phyloP scores from a whole-genome alignment of 2,888 invertebrate genomes.

The Prosapia bicincta region DNA sequence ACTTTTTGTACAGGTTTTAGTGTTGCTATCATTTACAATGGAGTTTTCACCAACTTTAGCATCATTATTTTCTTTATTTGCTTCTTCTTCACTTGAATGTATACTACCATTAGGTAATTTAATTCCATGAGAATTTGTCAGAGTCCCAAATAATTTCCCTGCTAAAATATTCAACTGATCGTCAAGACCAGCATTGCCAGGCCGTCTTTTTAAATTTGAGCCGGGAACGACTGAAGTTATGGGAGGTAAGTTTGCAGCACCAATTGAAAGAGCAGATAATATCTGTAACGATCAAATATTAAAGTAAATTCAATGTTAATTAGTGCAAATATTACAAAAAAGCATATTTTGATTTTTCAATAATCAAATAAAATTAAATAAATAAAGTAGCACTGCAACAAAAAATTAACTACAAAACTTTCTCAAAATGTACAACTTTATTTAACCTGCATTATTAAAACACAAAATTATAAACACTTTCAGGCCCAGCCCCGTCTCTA shows the following conservation, averaged over 20 bases:
- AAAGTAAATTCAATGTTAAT: too few species aligned
- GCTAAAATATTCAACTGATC: slow-evolving; percentile 38
- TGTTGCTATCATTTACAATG: background rate
- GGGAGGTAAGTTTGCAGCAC: slow-evolving; percentile 44
- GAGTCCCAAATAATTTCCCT: slow-evolving; percentile 23
- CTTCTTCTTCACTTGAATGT: slow-evolving; percentile 24
- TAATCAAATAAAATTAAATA: too few species aligned
- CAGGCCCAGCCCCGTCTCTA: too few species aligned
- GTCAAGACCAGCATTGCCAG: slow-evolving; percentile 52
- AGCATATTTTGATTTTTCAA: too few species aligned
- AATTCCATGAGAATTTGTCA: slow-evolving; percentile 16
- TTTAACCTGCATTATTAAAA: too few species aligned
- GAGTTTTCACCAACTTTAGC: slow-evolving; percentile 4
- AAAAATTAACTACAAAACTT: too few species aligned
- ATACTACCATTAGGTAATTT: slow-evolving; percentile 11
- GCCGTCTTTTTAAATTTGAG: slow-evolving; percentile 53
- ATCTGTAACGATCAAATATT: slow-evolving; percentile 42
- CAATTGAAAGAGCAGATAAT: slow-evolving; percentile 57
- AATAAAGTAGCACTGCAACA: too few species aligned
- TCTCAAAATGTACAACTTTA: too few species aligned
- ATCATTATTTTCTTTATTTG: slow-evolving; percentile 8
- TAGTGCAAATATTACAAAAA: too few species aligned
- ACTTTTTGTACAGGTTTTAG: slow-evolving; percentile 22
- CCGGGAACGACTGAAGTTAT: slow-evolving; percentile 54
- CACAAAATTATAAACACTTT: too few species aligned